These are phyloP conservation scores for Zoanthus sociatus DNA, from an alignment of 92 coral and sea anemone genomes.

Conservation along the genomic window DNA sequence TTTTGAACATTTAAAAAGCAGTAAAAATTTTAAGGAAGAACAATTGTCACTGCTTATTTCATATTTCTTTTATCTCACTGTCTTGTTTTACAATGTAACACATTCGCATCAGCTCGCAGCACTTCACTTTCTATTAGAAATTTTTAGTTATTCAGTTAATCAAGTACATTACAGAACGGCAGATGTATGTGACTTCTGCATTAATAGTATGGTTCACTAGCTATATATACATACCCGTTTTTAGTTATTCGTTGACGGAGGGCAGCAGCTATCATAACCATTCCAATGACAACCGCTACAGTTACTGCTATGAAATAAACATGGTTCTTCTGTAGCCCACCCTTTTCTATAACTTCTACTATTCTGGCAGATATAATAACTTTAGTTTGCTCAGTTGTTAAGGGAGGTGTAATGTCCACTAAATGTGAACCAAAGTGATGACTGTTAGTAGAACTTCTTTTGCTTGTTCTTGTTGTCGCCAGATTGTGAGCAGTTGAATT, in stretches of 20 bases:
- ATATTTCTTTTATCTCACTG: too few relatives aligned
- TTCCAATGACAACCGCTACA: not conserved
- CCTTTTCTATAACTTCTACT: not conserved
- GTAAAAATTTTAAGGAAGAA: too few relatives aligned
- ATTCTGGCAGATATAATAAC: not conserved
- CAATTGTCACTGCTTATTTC: too few relatives aligned
- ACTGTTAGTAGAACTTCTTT: not conserved
- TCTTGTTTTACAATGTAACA: too few relatives aligned
- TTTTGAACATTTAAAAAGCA: too few relatives aligned
- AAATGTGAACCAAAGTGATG: not conserved
- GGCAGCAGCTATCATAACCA: not conserved
- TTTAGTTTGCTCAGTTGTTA: not conserved
- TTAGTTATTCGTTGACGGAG: not conserved
- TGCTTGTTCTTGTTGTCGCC: not conserved
- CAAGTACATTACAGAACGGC: too few relatives aligned
- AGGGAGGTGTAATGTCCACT: not conserved
- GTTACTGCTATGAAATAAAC: not conserved
- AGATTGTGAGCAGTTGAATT: not conserved
- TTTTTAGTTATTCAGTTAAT: too few relatives aligned
- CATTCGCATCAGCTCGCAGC: too few relatives aligned
- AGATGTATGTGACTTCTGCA: too few relatives aligned
- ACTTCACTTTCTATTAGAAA: too few relatives aligned
- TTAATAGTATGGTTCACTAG: too few relatives aligned
- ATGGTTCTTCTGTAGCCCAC: not conserved
- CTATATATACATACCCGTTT: not conserved